A percentile compares a stretch with the other conserved stretches of the same genome.
Conservation (phyloP, 1,140 invertebrate species). For the Drosophila prosaltans region DNA sequence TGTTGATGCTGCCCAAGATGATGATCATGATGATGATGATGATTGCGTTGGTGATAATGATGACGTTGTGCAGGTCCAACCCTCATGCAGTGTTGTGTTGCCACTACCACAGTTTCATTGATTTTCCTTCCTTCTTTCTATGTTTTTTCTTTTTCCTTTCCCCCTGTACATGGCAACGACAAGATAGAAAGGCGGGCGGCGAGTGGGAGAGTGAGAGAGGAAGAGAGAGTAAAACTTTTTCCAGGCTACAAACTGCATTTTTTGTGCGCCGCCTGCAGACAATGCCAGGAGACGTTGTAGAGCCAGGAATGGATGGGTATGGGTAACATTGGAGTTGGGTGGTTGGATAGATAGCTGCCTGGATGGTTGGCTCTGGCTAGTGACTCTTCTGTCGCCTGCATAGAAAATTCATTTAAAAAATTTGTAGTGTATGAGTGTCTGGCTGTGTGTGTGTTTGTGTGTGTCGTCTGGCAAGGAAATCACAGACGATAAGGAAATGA, state of each 20-base stretch:
- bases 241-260: conserved; percentile 75
- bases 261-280: conserved; percentile 69
- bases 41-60: conserved; percentile 22
- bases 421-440: conserved; percentile 22
- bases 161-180: conserved; percentile 22
- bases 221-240: conserved; percentile 50
- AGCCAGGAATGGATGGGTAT: not conserved
- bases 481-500: conserved; percentile 82
- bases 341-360: conserved; percentile 13
- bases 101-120: conserved; percentile 59
- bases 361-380: conserved; percentile 4
- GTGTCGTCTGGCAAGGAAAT: conserved; percentile 76
- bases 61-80: conserved; percentile 62
- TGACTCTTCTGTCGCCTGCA: conserved; percentile 54
- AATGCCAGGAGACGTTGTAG: conserved; percentile 49
- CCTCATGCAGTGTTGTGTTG: conserved; percentile 62
- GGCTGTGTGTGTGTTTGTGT: conserved; percentile 35
- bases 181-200: not conserved
- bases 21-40: conserved; percentile 41
- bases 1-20: conserved; percentile 61
- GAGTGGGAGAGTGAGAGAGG: not conserved
- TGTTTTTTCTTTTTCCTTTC: conserved; percentile 27
- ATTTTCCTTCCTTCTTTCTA: conserved; percentile 44
- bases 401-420: conserved; percentile 77
- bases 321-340: not conserved